phyloP scores from a whole-genome alignment of 2,888 invertebrate species.

The Willowsia nigromaculata region DNA sequence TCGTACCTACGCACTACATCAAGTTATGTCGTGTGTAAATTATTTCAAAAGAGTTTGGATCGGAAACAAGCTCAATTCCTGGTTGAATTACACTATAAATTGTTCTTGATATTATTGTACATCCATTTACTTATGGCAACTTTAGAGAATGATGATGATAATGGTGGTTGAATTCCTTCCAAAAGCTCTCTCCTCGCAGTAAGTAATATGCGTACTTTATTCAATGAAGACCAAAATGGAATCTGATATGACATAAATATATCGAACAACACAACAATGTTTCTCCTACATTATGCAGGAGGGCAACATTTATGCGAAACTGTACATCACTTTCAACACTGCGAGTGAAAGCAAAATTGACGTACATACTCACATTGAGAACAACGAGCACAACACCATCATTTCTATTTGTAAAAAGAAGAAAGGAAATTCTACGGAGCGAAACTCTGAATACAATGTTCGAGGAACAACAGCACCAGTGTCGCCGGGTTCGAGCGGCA shows the following conservation, averaged over 20 bases:
- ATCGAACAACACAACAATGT: neutral
- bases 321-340: conserved; percentile 9
- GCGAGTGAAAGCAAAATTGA: neutral
- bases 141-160: neutral
- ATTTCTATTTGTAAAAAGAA: neutral
- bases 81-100: conserved; percentile 1
- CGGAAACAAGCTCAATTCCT: neutral
- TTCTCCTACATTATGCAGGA: neutral
- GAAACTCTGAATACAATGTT: neutral
- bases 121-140: neutral
- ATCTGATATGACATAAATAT: neutral
- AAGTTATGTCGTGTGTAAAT: conserved; percentile 1
- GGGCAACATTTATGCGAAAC: conserved; percentile 8
- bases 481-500: neutral
- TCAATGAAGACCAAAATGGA: conserved; percentile 1
- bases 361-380: neutral
- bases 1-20: neutral
- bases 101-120: neutral
- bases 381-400: neutral
- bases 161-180: neutral
- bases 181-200: neutral
- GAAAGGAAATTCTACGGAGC: neutral
- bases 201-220: conserved; percentile 16
- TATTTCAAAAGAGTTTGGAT: neutral
- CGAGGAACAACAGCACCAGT: neutral